phyloP scores from a whole-genome alignment of 2,113 vertebrate species.

The Cheirogaleus medius region DNA sequence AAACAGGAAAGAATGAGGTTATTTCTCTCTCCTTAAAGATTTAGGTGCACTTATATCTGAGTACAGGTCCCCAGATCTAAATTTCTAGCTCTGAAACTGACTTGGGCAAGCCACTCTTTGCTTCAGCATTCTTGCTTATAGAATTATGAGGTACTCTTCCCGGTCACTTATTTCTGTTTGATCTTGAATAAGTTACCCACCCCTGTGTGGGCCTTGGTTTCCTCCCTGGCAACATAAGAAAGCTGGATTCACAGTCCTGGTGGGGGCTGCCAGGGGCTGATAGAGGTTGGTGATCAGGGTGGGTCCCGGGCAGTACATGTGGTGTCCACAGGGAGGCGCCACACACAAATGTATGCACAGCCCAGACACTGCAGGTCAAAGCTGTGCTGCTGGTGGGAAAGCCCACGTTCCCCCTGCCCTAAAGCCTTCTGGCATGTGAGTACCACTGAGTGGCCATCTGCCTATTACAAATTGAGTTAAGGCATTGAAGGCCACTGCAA shows the following conservation, averaged over 20 bases:
- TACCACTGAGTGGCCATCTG: not conserved
- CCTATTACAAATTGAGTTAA: not conserved
- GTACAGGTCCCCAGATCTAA: not conserved
- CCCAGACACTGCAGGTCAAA: not conserved
- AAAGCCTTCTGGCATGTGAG: not conserved
- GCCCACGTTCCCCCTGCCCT: not conserved
- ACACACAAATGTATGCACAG: not conserved
- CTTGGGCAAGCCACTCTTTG: not conserved
- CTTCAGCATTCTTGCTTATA: not conserved
- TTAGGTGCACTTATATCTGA: not conserved
- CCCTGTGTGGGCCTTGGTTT: not conserved
- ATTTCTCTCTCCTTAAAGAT: not conserved
- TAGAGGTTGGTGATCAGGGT: not conserved
- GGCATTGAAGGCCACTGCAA: not conserved
- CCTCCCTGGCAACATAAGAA: not conserved
- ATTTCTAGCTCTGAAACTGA: not conserved
- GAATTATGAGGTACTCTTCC: not conserved
- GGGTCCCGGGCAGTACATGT: not conserved
- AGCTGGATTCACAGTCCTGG: not conserved
- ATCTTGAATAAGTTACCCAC: not conserved
- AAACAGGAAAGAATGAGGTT: not conserved
- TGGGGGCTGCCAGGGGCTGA: not conserved
- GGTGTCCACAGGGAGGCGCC: slow-evolving; percentile 43
- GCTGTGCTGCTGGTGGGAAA: not conserved
- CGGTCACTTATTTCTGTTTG: not conserved